Base-by-base conservation (phyloP, 2,888 invertebrate species). In the Ochropacha duplaris region DNA sequence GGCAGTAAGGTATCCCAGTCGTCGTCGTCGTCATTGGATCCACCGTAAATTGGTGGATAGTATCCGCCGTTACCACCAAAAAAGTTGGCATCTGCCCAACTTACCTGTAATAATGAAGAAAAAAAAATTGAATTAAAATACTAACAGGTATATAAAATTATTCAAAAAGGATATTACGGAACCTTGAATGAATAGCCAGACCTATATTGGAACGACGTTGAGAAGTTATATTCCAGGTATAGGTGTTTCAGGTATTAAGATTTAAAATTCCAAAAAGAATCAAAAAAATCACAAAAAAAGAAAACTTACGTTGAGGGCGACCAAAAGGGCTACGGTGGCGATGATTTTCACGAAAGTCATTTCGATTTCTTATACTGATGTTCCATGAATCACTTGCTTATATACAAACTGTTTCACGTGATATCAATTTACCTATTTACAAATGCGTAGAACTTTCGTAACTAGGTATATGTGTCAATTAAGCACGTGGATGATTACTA, bases 261-360 rank as follows among this genome's bases (percentile, higher is more conserved):
- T 26, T n/a, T n/a, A 26, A 26, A 6, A 26, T 4, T 8, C 5
- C 5, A 9, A 31, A 6, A 12, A 31, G 12, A 12, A 31, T 12
- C 6, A 31, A 2, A 31, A 2, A 31, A 12, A 55, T 64, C 57
- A 58, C 49, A 55, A 68, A n/a, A 57, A 44, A 60, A 56, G 61
- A 57, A n/a, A 50, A 61, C 72, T 79, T 71, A 84, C 84, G 74
- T 84, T 75, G 28, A 83, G 59, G 11, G 79, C 56, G 36, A 82
- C 61, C 49, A 78, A 52, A 2, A 83, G 59, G 61, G 74, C 77
- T 22, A 74, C 57, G 31, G 75, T 73, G n/a, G 68, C 69, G 56
- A 69, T 73, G 51, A 76, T 72, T 76, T 83, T 84, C 36, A 62
- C 61, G 24, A 82, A 81, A 61, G 76, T 61, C 84, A 84, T 84